Conservation (phyloP, 2,888 invertebrate genomes). For the Hyposoter didymator region DNA sequence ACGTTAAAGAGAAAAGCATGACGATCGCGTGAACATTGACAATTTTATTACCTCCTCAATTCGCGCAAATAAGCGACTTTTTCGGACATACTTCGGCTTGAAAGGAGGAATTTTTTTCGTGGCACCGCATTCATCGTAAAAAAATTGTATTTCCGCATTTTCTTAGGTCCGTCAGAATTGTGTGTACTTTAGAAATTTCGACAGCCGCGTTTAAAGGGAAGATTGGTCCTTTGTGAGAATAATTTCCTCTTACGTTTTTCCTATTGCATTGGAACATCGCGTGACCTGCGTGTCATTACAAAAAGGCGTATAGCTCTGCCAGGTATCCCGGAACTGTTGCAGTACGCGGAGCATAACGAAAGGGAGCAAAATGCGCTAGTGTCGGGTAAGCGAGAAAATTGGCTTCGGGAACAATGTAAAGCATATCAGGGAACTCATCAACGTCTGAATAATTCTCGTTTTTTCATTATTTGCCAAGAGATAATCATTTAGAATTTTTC, state of each 20-base stretch:
- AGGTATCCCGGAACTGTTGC: slow-evolving; percentile 44
- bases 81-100: background rate
- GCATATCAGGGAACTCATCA: slow-evolving; percentile 46
- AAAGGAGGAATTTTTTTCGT: slow-evolving; percentile 7
- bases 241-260: slow-evolving; percentile 6
- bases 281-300: slow-evolving; percentile 61
- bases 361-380: slow-evolving; percentile 23
- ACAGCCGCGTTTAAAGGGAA: background rate
- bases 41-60: slow-evolving; percentile 13
- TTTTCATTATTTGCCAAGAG: slow-evolving; percentile 4
- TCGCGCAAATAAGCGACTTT: background rate
- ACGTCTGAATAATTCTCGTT: background rate
- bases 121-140: background rate
- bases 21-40: slow-evolving; percentile 41
- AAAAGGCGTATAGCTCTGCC: slow-evolving; percentile 19
- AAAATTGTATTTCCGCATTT: background rate
- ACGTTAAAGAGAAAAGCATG: background rate
- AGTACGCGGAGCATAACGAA: slow-evolving; percentile 30
- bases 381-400: slow-evolving; percentile 44
- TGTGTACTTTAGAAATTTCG: background rate
- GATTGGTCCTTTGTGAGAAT: slow-evolving; percentile 4
- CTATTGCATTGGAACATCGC: slow-evolving; percentile 47
- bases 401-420: slow-evolving; percentile 46
- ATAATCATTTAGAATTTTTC: background rate
- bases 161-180: background rate